A percentile compares a stretch with the other conserved stretches of the same genome.
These are phyloP conservation scores for Bimastos eiseni DNA, from an alignment of 2,888 invertebrate species.

Conservation along the genomic window DNA sequence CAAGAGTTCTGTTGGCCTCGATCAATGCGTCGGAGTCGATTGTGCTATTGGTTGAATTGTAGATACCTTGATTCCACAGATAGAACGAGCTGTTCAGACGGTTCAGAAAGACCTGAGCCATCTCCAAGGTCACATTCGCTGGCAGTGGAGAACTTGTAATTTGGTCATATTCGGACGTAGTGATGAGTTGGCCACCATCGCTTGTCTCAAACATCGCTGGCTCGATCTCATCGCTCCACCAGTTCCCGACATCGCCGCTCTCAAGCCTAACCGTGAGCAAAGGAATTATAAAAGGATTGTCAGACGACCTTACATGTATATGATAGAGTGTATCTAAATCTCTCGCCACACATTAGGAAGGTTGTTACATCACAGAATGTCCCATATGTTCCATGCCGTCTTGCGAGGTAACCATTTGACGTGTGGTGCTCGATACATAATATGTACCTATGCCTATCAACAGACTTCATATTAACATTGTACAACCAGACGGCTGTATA, in stretches of 20 bases:
- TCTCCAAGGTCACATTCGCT: conserved; percentile 28
- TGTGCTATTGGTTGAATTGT: not conserved
- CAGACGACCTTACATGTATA: too few relatives aligned
- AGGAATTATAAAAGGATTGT: too few relatives aligned
- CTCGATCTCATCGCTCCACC: conserved; percentile 31
- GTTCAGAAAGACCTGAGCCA: conserved; percentile 38
- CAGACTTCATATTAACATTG: too few relatives aligned
- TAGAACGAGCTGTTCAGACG: conserved; percentile 45
- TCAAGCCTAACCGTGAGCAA: conserved; percentile 18
- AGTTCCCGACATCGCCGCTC: conserved; percentile 22
- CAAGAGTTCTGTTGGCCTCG: not conserved
- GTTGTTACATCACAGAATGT: too few relatives aligned
- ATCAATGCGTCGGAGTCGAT: conserved; percentile 23
- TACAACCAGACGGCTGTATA: too few relatives aligned
- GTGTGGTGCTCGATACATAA: too few relatives aligned
- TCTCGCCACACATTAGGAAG: too few relatives aligned
- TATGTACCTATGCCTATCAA: too few relatives aligned
- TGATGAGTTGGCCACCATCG: conserved; percentile 30
- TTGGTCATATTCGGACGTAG: conserved; percentile 25
- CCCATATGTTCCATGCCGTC: too few relatives aligned
- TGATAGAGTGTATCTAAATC: too few relatives aligned
- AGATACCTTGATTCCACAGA: conserved; percentile 37
- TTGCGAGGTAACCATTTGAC: too few relatives aligned
- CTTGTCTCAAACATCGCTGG: conserved; percentile 35
- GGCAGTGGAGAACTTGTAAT: conserved; percentile 33